Evolutionary conservation across 2,113 vertebrate species (phyloP), one percentile per base, ranked within the genome.

Genomic region (Tamias sibiricus): DNA sequence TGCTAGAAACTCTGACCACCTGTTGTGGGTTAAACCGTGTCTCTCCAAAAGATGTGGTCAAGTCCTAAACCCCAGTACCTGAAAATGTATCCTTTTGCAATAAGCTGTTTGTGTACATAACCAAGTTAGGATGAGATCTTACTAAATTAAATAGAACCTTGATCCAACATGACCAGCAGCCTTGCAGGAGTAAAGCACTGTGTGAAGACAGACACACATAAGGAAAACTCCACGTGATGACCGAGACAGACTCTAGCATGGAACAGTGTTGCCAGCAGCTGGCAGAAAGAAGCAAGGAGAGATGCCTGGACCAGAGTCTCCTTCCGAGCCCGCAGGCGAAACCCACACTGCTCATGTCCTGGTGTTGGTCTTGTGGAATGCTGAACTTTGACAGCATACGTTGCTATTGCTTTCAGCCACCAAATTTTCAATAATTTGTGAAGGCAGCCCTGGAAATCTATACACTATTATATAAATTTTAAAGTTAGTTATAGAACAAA

Each of bases 291-390:
- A n/a, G 35, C 17, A 4, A 35, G 22, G 6, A 9, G 37, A 57
- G n/a, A 32, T 20, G 0, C 84, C 1, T 11, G 14, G 35, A 71
- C 6, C 13, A 28, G 13, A 28, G 16, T 2, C 3, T 24, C 2
- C 22, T 6, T 24, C 20, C 66, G 24, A 37, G 54, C 44, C 79
- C 28, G 32, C 17, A 16, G 26, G 52, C 52, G 35, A 20, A 81
- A 16, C 4, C 0, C 35, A 17, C 11, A 2, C 6, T 26, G 47
- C n/a, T 57, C 5, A 24, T 24, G n/a, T 62, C 77, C 57, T 4
- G 26, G 44, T 42, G 32, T 28, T 59, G 66, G 17, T 82, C 30
- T 6, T 72, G 9, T 32, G 57, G 11, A 5, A 20, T 64, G 22
- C 22, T 4, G 9, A 10, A 8, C 44, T 42, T 22, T n/a, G 44